Percentiles rank a stretch among this genome's conserved stretches.
Conservation (phyloP, 2,888 invertebrate species). For the Zootermopsis nevadensis region DNA sequence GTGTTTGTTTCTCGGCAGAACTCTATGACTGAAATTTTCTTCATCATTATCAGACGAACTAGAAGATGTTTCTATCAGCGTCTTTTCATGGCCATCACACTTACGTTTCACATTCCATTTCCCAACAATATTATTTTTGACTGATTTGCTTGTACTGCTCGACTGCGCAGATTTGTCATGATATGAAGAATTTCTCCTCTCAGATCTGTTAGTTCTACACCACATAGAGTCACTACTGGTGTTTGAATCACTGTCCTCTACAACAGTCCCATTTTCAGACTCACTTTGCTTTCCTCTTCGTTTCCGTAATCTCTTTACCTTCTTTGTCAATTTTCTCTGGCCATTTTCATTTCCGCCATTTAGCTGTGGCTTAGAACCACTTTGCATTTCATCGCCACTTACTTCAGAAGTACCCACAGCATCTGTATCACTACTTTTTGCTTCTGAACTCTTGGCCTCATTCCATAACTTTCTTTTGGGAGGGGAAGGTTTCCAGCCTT, state of each 20-base stretch:
- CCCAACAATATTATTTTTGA: neutral
- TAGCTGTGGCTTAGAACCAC: neutral
- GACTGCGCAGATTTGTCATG: neutral
- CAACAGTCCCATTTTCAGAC: conserved; percentile 14
- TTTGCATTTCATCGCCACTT: conserved; percentile 8
- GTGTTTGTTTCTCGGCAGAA: neutral
- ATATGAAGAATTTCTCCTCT: conserved; percentile 1
- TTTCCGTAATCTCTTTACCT: conserved; percentile 7
- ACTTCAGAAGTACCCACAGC: conserved; percentile 3
- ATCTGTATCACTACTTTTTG: conserved; percentile 28
- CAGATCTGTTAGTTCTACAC: neutral
- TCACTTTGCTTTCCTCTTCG: neutral
- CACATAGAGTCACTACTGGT: neutral
- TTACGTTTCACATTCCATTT: conserved; percentile 2
- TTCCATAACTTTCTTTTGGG: conserved; percentile 16
- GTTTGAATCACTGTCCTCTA: neutral
- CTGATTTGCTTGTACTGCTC: neutral
- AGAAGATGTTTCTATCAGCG: neutral
- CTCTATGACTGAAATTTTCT: neutral
- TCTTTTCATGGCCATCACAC: neutral
- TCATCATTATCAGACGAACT: conserved; percentile 11
- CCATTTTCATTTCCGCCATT: neutral
- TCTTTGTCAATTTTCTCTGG: neutral
- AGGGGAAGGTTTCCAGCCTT: neutral
- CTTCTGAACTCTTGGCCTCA: neutral